phyloP scores from a whole-genome alignment of 2,888 invertebrate species.

The Punctoribates punctum region DNA sequence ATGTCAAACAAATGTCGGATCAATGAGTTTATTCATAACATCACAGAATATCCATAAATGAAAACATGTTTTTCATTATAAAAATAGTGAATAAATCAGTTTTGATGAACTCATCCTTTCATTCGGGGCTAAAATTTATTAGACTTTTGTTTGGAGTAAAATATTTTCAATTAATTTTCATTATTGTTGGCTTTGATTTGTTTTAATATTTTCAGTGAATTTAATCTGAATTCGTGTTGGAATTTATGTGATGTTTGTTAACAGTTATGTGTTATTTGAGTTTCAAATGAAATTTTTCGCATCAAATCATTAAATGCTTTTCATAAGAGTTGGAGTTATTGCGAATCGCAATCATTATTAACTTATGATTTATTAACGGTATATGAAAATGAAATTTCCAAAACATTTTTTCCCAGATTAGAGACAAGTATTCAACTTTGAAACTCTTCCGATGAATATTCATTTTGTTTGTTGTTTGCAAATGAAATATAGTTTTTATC shows the following conservation, averaged over 20 bases:
- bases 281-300: no score
- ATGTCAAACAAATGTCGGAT: conserved; percentile 10
- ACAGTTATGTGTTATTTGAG: no score
- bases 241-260: no score
- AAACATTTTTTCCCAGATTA: no score
- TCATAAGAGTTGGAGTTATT: no score
- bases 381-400: neutral
- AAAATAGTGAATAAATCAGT: no score
- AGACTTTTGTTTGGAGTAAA: neutral
- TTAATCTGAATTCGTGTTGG: neutral
- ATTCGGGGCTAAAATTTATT: neutral
- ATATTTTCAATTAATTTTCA: neutral
- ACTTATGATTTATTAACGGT: neutral
- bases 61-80: no score
- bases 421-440: neutral
- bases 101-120: conserved; percentile 1
- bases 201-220: neutral
- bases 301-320: no score
- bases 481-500: neutral
- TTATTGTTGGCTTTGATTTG: neutral
- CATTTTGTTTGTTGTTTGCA: neutral
- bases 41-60: no score
- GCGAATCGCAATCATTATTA: neutral
- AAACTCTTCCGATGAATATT: neutral
- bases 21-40: neutral